Percentiles rank a stretch among this genome's conserved stretches.
Evolutionary conservation across 2,888 invertebrate genomes (phyloP).

Genomic region (Trissolcus brochymenae): DNA sequence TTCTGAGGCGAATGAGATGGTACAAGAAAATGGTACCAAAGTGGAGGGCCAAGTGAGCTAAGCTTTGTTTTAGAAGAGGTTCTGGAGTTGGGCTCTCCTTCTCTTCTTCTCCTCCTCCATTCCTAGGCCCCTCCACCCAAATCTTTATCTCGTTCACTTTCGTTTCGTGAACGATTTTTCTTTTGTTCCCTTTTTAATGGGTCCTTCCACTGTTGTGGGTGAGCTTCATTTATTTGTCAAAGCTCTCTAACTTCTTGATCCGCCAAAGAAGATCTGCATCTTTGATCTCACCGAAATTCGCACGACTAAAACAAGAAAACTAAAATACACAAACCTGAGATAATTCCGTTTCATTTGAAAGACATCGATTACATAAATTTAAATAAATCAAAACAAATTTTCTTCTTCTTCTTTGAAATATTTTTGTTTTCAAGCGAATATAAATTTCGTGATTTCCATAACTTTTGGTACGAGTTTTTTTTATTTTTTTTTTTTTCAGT

Average conservation of each 20-base stretch:
- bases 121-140: slow-evolving; percentile 41
- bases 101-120: slow-evolving; percentile 6
- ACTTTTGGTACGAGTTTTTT: too few species aligned
- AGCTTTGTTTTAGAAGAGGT: slow-evolving; percentile 52
- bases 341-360: too few species aligned
- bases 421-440: slow-evolving; percentile 4
- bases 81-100: slow-evolving; percentile 20
- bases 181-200: slow-evolving; percentile 40
- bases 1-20: slow-evolving; percentile 1
- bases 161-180: slow-evolving; percentile 48
- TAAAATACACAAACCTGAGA: neutral
- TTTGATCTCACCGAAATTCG: slow-evolving; percentile 21
- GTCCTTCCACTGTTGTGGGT: slow-evolving; percentile 21
- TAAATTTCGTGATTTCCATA: neutral
- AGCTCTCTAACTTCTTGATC: slow-evolving; percentile 3
- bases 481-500: too few species aligned
- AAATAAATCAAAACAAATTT: too few species aligned
- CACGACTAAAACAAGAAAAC: neutral
- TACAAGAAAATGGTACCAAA: slow-evolving; percentile 10
- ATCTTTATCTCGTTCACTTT: slow-evolving; percentile 51
- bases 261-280: neutral
- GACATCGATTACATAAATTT: too few species aligned
- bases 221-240: slow-evolving; percentile 37
- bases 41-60: slow-evolving; percentile 30
- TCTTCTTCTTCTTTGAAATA: neutral